Evolutionary conservation across 1,140 invertebrate species (phyloP), one percentile per base, ranked within the genome.

Genomic region (Drosophila persimilis): DNA sequence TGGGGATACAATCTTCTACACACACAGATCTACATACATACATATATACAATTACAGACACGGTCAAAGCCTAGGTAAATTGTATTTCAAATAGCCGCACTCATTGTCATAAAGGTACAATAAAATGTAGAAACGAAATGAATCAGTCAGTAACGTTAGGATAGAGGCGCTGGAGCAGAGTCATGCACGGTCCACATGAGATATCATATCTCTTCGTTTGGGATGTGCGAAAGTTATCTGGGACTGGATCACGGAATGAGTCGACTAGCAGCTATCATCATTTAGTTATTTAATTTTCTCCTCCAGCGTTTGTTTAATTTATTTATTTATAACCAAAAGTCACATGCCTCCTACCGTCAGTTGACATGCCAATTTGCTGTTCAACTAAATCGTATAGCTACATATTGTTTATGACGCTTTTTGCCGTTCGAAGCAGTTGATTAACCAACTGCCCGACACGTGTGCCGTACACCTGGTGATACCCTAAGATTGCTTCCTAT

Each of bases 281-380:
- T 64, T 84, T 64, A 80, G 64, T 80, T 76, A 85, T 76, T 72
- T 86, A 44, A 85, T 76, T 67, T 86, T 41, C 53, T 51, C 54
- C 53, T 65, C 41, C 62, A 52, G 31, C 70, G 60, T 69, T 80
- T 74, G 51, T 73, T 85, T 51, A 39, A 76, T 69, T 51, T 43
- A 76, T 69, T 80, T 66, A 65, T 61, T 70, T 73, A 72, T 69
- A 72, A 61, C 53, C 20, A 20, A 53, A 48, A 80, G 83, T 85
- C 81, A 85, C 81, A 85, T 85, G 81, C 31, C 65, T 58, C 26
- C 43, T 46, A 24, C 57, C 69, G 57, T 64, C 76, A 80, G 56
- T 67, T 79, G 56, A 66, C 75, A 74, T 63, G 79, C 55, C 74
- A 83, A 73, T 78, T 78, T 57, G 55, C 46, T 55, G 69, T 67